Base-by-base conservation (phyloP, 2,888 invertebrate genomes). In the Eremobia ochroleuca region DNA sequence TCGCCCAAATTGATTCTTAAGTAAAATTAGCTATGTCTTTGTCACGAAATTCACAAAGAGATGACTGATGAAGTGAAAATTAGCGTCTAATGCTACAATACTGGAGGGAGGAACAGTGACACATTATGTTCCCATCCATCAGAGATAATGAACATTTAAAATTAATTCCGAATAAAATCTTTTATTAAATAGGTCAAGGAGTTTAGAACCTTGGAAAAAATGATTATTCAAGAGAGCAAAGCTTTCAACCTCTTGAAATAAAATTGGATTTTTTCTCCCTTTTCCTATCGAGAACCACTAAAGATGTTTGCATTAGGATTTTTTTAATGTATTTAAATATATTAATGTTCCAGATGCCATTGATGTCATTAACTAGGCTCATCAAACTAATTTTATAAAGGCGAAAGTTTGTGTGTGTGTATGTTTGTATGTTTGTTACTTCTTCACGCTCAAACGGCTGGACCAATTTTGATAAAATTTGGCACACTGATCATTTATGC, bases 71-170 rank as follows among this genome's bases (percentile, higher is more conserved):
- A 15, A 31, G 15, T 52, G 62, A 46, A 52, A 67, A 75, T 70
- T 25, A 13, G 4, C 18, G 15, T 1, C 46, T 80, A 69, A 80
- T 73, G 31, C 2, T 25, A 25, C n/a, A 67, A 67, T 64, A 55
- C 67, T 69, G 18, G 21, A 1, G 6, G 13, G 0, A 28, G n/a
- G n/a, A n/a, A 43, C 13, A 43, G 31, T 46, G 66, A 59, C 52
- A n/a, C 15, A 73, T 81, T 61, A 68, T 71, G 31, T 40, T 15
- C 15, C 13, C 59, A 40, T 73, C 43, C 46, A 73, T 84, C 81
- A 73, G 43, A 40, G 31, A 49, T 69, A 61, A 64, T 65, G 49
- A 59, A 28, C 34, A 11, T 59, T 80, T 79, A 15, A 79, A 43
- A 25, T 79, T 43, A 52, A 66, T 59, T 73, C 15, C 5, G 18